Conservation (phyloP, 2,888 invertebrate species). For the Papilio protenor region DNA sequence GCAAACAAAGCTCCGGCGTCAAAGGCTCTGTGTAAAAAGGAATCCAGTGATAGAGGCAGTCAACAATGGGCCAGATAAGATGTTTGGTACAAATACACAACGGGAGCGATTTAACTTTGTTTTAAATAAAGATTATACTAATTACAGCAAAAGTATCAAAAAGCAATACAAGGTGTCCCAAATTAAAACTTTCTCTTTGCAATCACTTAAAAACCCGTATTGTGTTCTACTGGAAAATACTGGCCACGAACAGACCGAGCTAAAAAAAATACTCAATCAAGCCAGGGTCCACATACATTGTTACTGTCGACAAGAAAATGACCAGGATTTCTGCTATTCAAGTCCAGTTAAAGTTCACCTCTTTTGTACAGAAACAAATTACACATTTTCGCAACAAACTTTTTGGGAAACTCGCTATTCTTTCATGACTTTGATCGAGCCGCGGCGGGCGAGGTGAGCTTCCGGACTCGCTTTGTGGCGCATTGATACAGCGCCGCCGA, state of each 20-base stretch:
- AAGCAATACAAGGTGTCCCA: not conserved
- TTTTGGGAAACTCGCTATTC: conserved; percentile 49
- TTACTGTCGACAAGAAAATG: not conserved
- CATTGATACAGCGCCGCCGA: conserved; percentile 80
- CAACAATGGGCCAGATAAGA: conserved; percentile 80
- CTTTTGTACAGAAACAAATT: not conserved
- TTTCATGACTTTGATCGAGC: conserved; percentile 48
- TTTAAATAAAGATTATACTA: not conserved
- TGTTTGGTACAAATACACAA: conserved; percentile 51
- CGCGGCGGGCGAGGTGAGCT: conserved; percentile 72
- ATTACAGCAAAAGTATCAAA: not conserved
- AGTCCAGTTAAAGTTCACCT: not conserved
- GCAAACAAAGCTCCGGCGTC: conserved; percentile 80
- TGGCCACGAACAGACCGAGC: too few species aligned
- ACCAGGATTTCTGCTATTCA: not conserved
- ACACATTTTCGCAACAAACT: not conserved
- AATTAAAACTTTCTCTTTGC: not conserved
- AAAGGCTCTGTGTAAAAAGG: conserved; percentile 82
- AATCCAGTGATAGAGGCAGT: conserved; percentile 83
- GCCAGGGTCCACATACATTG: too few species aligned
- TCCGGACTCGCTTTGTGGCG: conserved; percentile 79
- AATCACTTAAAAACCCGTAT: not conserved
- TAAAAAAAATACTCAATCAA: too few species aligned
- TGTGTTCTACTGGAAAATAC: too few species aligned
- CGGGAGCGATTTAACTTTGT: conserved; percentile 39